These are phyloP conservation scores for Lepus oiostolus DNA, from an alignment of 2,797 vertebrate species.

Conservation along the genomic window DNA sequence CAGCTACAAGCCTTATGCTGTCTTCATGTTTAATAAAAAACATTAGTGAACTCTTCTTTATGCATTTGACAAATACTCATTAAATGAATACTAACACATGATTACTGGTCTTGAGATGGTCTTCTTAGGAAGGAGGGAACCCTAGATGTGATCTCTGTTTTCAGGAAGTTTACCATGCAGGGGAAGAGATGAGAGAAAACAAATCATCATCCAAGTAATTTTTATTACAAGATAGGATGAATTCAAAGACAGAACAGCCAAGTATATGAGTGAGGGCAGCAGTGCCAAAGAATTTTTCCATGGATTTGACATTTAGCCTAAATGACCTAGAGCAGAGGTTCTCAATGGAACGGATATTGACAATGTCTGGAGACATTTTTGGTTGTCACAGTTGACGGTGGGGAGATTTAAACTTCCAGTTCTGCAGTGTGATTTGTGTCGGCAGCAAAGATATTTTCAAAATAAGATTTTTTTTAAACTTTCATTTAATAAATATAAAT, in stretches of 20 bases:
- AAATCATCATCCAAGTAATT: not conserved
- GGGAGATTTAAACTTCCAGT: not conserved
- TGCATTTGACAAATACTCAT: slow-evolving; percentile 17
- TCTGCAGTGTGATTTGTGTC: not conserved
- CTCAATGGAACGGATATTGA: not conserved
- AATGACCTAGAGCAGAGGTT: not conserved
- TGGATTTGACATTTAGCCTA: not conserved
- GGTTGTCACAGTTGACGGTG: not conserved
- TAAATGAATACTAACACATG: not conserved
- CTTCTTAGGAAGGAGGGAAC: not conserved
- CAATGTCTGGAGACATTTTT: not conserved
- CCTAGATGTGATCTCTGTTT: not conserved
- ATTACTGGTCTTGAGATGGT: not conserved
- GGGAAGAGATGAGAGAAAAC: not conserved
- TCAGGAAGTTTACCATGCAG: not conserved
- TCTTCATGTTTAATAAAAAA: not conserved
- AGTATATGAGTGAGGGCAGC: not conserved
- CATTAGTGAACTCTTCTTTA: not conserved
- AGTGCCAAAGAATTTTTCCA: not conserved
- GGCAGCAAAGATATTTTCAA: not conserved
- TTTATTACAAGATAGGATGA: not conserved
- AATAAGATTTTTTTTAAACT: not conserved
- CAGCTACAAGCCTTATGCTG: not conserved
- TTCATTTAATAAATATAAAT: too few species aligned
- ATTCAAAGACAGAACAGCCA: not conserved